Base-by-base conservation (phyloP, 2,797 vertebrate species). In the Neopelma chrysocephalum region DNA sequence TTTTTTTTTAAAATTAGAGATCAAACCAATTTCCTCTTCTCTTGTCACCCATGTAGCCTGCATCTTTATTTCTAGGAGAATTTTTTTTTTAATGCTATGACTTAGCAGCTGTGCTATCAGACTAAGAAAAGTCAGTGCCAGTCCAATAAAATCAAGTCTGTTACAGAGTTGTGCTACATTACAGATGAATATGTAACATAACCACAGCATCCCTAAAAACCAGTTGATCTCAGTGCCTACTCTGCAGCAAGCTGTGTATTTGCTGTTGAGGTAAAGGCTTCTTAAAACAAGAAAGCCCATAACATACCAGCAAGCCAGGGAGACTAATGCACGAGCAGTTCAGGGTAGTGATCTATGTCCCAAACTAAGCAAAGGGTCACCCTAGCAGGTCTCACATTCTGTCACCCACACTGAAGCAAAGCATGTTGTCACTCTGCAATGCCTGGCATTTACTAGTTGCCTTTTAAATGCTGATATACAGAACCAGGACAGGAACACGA, bases 401-500 rank as follows among this genome's bases (percentile, higher is more conserved):
- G 38, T 36, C 57, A 68, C 69, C 85, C 15, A 0, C 3, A 60
- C 68, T 77, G 91, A 88, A 62, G 61, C 72, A 34, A 56, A 42
- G 75, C 72, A 66, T 29, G 64, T n/a, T 57, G 57, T 86, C 72
- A 27, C 69, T 68, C 79, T 48, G 87, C 72, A 0, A 87, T 31
- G 84, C 85, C 92, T 73, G 91, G 70, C 64, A 82, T 94, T 90
- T 78, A 79, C 72, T 80, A 91, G 90, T 43, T 79, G 58, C 82
- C 68, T 94, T 94, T 69, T 89, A 90, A 86, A 89, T 23, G 69
- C 87, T 82, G 50, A 61, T 87, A 81, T 36, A 43, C 76, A 80
- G 87, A 47, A 6, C 42, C 47, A 21, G 0, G 73, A 79, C 84
- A 94, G 81, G 97, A 96, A 96, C 97, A 96, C 8, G 4, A 92